Base-by-base conservation (phyloP, 2,888 invertebrate genomes). In the Amitus sp. region DNA sequence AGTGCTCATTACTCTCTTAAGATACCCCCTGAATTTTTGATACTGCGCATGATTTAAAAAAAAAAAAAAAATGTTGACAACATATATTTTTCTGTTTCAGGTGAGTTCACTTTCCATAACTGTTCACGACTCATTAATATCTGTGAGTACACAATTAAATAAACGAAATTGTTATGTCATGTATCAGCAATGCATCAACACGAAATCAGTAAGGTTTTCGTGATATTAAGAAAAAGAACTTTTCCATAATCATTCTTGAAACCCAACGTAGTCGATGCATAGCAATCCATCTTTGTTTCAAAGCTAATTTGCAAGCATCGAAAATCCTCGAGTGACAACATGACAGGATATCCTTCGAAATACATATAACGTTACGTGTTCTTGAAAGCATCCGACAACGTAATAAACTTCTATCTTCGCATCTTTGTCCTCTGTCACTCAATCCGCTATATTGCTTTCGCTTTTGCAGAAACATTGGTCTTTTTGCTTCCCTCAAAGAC, bases 51-150 rank as follows among this genome's bases (percentile, higher is more conserved):
- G n/a, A n/a, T n/a, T n/a, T n/a, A n/a, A n/a, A n/a, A n/a, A n/a
- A n/a, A n/a, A n/a, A n/a, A n/a, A n/a, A n/a, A n/a, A n/a, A n/a
- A n/a, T n/a, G n/a, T n/a, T n/a, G n/a, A n/a, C n/a, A n/a, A n/a
- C n/a, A n/a, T n/a, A n/a, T n/a, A n/a, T 57, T 64, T 48, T 59
- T 67, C 49, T 70, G 66, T 77, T 77, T 47, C 69, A 77, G 75
- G 77, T 78, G 66, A 77, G 77, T 75, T 34, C n/a, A 34, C n/a
- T n/a, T n/a, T n/a, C n/a, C n/a, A n/a, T n/a, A n/a, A n/a, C n/a
- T n/a, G n/a, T n/a, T n/a, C n/a, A n/a, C n/a, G n/a, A n/a, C n/a
- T n/a, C n/a, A n/a, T n/a, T n/a, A n/a, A n/a, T n/a, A n/a, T n/a
- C n/a, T n/a, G n/a, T n/a, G n/a, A n/a, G n/a, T n/a, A n/a, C n/a